phyloP scores from a whole-genome alignment of 1,140 invertebrate species.

The Hycleus cichorii region DNA sequence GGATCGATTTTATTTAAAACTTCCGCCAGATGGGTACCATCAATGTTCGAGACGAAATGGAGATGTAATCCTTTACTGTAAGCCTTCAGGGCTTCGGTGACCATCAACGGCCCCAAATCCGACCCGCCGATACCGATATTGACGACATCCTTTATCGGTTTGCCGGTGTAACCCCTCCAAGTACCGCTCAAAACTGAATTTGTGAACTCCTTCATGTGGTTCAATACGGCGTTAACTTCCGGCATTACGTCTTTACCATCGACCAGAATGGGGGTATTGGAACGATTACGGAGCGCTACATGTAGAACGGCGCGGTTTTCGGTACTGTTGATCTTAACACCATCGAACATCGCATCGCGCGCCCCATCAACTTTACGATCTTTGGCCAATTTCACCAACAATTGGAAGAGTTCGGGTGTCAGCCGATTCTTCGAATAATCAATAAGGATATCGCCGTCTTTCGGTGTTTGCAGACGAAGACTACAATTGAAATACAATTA shows the following conservation, averaged over 20 bases:
- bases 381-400: conserved; percentile 77
- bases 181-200: conserved; percentile 59
- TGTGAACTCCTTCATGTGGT: conserved; percentile 93
- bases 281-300: conserved; percentile 83
- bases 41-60: conserved; percentile 99
- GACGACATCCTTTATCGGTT: conserved; percentile 94
- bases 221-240: conserved; percentile 83
- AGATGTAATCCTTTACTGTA: conserved; percentile 82
- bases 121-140: conserved; percentile 99
- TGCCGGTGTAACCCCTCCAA: conserved; percentile 67
- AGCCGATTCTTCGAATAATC: conserved; percentile 98
- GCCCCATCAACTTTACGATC: conserved; percentile 76
- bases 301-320: conserved; percentile 91
- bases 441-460: conserved; percentile 80
- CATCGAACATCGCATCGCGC: conserved; percentile 88
- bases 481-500: conserved; percentile 42
- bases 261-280: conserved; percentile 70
- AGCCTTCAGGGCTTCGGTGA: conserved; percentile 93
- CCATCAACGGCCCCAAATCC: conserved; percentile 97
- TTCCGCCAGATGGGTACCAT: conserved; percentile 96
- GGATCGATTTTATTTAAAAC: conserved; percentile 85
- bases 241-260: conserved; percentile 92
- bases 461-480: conserved; percentile 62
- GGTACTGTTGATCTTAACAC: conserved; percentile 96
- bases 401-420: conserved; percentile 63